A percentile compares a stretch with the other conserved stretches of the same genome.
These are phyloP conservation scores for Scarus forsteni DNA, from an alignment of 2,797 vertebrate genomes.

Conservation along the genomic window DNA sequence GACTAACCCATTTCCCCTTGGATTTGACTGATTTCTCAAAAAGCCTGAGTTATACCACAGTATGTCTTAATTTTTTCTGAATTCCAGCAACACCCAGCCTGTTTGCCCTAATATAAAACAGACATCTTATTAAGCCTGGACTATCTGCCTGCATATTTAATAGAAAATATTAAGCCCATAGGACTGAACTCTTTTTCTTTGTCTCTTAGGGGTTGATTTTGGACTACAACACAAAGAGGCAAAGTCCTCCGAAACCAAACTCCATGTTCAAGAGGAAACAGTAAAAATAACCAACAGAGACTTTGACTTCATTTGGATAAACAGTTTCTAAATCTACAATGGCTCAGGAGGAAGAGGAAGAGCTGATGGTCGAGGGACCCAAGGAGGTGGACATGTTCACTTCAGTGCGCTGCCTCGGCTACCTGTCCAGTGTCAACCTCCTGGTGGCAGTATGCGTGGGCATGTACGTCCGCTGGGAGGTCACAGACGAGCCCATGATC, in stretches of 20 bases:
- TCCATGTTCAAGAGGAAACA: not conserved
- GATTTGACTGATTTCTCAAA: too few relatives aligned
- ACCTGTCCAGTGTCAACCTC: conserved; percentile 92
- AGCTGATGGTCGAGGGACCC: conserved; percentile 73
- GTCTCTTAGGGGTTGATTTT: conserved; percentile 72
- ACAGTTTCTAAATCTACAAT: conserved; percentile 48
- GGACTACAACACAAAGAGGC: conserved; percentile 30
- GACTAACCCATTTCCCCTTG: too few relatives aligned
- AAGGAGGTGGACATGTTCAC: conserved; percentile 91
- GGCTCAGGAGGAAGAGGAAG: conserved; percentile 79
- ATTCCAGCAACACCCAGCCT: too few relatives aligned
- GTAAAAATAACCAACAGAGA: not conserved
- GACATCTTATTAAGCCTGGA: too few relatives aligned
- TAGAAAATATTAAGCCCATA: too few relatives aligned
- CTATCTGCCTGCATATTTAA: too few relatives aligned
- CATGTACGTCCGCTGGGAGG: conserved; percentile 97
- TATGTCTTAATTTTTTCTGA: too few relatives aligned
- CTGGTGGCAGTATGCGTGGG: conserved; percentile 94
- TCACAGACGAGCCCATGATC: conserved; percentile 91
- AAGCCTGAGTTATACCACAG: too few relatives aligned
- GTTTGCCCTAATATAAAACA: too few relatives aligned
- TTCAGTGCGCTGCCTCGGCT: conserved; percentile 93
- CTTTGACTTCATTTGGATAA: not conserved
- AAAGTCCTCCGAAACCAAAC: conserved; percentile 26
- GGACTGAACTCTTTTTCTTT: not conserved